Evolutionary conservation across 2,113 vertebrate species (phyloP).

Genomic region (Hippocampus abdominalis): DNA sequence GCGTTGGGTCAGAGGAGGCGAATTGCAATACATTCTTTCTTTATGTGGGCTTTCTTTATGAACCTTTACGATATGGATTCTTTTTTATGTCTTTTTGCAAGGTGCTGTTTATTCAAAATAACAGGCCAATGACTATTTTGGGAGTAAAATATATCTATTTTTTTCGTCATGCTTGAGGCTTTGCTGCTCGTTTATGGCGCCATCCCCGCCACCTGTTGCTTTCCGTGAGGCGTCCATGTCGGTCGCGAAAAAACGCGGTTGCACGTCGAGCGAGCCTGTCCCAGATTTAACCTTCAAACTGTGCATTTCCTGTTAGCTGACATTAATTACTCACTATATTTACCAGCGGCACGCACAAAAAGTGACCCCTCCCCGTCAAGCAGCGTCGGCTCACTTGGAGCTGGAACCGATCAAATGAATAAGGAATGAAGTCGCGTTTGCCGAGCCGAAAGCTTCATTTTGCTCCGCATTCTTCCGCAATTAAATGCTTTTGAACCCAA

Average conservation of each 20-base stretch:
- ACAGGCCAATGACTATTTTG: too few relatives aligned
- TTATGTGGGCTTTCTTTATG: not conserved
- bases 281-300: too few relatives aligned
- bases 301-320: not conserved
- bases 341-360: not conserved
- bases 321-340: not conserved
- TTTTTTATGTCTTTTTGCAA: not conserved
- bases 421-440: not conserved
- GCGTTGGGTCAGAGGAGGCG: conserved; percentile 38
- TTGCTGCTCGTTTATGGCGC: too few relatives aligned
- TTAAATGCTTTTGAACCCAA: not conserved
- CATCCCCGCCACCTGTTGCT: too few relatives aligned
- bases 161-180: too few relatives aligned
- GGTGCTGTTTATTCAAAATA: not conserved
- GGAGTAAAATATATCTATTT: too few relatives aligned
- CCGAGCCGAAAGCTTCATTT: not conserved
- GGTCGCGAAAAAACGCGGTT: too few relatives aligned
- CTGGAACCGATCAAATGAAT: not conserved
- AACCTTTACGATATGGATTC: not conserved
- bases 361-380: not conserved
- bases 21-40: conserved; percentile 10
- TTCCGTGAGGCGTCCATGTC: too few relatives aligned
- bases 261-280: too few relatives aligned
- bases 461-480: not conserved
- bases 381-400: not conserved